A percentile compares a stretch with the other conserved stretches of the same genome.
Evolutionary conservation across 2,888 invertebrate species (phyloP).

Genomic region (Caenorhabditis virilis): DNA sequence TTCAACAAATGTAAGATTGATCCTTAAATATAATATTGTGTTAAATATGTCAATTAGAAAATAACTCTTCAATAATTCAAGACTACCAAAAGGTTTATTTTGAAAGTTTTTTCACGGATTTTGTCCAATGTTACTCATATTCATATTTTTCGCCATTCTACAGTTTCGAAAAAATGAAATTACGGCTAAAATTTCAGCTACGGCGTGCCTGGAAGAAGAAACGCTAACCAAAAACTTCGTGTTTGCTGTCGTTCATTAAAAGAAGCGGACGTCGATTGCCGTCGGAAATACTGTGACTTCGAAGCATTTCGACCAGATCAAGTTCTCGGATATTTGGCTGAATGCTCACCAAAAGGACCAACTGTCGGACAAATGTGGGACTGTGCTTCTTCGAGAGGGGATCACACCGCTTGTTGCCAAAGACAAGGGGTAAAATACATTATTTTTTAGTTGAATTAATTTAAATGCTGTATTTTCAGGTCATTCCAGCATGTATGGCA

Average conservation of each 20-base stretch:
- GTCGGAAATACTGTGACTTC: slow-evolving; percentile 65
- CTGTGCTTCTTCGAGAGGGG: slow-evolving; percentile 64
- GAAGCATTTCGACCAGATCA: slow-evolving; percentile 50
- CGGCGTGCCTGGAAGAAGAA: slow-evolving; percentile 3
- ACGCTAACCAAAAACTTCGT: slow-evolving; percentile 59
- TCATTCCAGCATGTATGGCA: slow-evolving; percentile 59
- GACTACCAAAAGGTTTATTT: neutral
- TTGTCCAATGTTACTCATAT: neutral
- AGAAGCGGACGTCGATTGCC: slow-evolving; percentile 65
- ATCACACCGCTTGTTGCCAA: slow-evolving; percentile 59
- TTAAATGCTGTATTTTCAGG: slow-evolving; percentile 30
- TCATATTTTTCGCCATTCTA: neutral
- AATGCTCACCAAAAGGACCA: slow-evolving; percentile 64
- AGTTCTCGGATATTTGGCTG: slow-evolving; percentile 58
- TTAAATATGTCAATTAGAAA: neutral
- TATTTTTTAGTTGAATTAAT: too few species aligned
- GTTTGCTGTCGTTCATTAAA: slow-evolving; percentile 63
- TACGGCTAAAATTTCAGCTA: neutral
- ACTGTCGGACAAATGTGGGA: slow-evolving; percentile 69
- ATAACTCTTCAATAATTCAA: neutral
- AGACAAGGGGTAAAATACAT: slow-evolving; percentile 49
- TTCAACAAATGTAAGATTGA: slow-evolving; percentile 25
- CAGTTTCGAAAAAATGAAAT: neutral
- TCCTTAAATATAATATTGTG: neutral
- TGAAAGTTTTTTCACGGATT: neutral